These are phyloP conservation scores for Falcaria lacertinaria DNA, from an alignment of 2,888 invertebrate species.

Conservation along the genomic window DNA sequence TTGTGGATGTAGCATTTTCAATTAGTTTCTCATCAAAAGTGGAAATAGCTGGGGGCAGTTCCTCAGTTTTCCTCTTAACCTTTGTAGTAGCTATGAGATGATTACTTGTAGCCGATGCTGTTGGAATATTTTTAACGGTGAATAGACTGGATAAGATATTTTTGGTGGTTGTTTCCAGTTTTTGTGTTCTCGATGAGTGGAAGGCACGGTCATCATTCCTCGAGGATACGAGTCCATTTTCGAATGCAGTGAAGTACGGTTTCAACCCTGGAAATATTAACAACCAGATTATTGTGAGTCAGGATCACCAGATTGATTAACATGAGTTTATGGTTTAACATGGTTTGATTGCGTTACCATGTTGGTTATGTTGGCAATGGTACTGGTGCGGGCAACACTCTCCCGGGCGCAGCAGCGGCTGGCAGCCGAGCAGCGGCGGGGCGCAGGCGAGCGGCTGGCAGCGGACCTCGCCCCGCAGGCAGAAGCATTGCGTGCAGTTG, in stretches of 20 bases:
- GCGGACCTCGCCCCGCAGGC: slow-evolving; percentile 84
- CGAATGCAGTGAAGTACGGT: slow-evolving; percentile 18
- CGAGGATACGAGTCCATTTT: slow-evolving; percentile 34
- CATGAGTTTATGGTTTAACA: too few species aligned
- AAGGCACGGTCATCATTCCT: slow-evolving; percentile 49
- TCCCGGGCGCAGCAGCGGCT: slow-evolving; percentile 85
- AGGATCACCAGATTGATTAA: too few species aligned
- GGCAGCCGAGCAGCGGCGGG: slow-evolving; percentile 86
- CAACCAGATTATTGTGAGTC: too few species aligned
- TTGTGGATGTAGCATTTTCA: slow-evolving; percentile 18
- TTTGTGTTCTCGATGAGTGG: slow-evolving; percentile 35
- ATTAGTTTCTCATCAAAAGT: slow-evolving; percentile 14
- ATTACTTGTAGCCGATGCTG: slow-evolving; percentile 32
- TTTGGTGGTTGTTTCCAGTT: slow-evolving; percentile 44
- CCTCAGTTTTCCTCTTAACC: slow-evolving; percentile 59
- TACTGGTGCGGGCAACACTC: slow-evolving; percentile 93
- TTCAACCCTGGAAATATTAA: slow-evolving; percentile 24
- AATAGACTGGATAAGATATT: slow-evolving; percentile 28
- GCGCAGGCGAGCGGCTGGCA: slow-evolving; percentile 89
- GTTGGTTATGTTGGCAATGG: slow-evolving; percentile 80
- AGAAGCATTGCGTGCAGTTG: slow-evolving; percentile 89
- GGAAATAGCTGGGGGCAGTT: slow-evolving; percentile 23
- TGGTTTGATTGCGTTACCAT: slow-evolving; percentile 16
- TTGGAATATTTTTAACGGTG: slow-evolving; percentile 33
- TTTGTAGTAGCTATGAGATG: slow-evolving; percentile 45